phyloP scores from a whole-genome alignment of 2,888 invertebrate species.

The Priocnemis perturbator region DNA sequence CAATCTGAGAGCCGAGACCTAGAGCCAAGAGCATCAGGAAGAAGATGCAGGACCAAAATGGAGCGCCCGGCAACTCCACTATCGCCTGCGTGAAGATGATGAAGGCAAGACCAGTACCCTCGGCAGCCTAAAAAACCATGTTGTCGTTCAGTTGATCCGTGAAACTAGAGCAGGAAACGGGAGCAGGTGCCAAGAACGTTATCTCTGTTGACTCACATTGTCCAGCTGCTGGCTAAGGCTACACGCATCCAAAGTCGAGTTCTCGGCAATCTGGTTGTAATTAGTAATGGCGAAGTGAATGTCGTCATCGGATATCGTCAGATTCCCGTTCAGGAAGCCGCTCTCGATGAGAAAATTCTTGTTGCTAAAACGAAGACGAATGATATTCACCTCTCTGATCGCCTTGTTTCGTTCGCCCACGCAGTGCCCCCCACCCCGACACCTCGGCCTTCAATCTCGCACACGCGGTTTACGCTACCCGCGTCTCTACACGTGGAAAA shows the following conservation, averaged over 20 bases:
- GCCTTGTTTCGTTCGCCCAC: neutral
- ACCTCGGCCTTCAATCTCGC: neutral
- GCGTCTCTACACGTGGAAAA: too few relatives aligned
- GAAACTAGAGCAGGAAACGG: neutral
- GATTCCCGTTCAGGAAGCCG: constrained; percentile 75
- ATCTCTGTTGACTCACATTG: constrained; percentile 77
- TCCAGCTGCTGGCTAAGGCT: constrained; percentile 85
- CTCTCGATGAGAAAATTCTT: constrained; percentile 76
- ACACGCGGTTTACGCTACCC: too few relatives aligned
- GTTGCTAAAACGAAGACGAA: constrained; percentile 75
- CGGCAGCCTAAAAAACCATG: constrained; percentile 84
- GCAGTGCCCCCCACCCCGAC: neutral
- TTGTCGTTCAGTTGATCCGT: neutral
- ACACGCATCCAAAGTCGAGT: constrained; percentile 80
- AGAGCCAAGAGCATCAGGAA: constrained; percentile 96
- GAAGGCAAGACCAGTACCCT: constrained; percentile 96
- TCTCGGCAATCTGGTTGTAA: constrained; percentile 71
- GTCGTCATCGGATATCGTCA: constrained; percentile 78
- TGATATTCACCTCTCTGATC: too few relatives aligned
- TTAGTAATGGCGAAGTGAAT: constrained; percentile 67
- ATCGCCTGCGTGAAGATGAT: constrained; percentile 99
- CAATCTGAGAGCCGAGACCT: constrained; percentile 96
- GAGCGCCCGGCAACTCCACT: constrained; percentile 93
- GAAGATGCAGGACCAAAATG: constrained; percentile 97
- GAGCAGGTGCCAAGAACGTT: too few relatives aligned